These are phyloP conservation scores for Melanitta fusca DNA, from an alignment of 2,797 vertebrate genomes.

Conservation along the genomic window DNA sequence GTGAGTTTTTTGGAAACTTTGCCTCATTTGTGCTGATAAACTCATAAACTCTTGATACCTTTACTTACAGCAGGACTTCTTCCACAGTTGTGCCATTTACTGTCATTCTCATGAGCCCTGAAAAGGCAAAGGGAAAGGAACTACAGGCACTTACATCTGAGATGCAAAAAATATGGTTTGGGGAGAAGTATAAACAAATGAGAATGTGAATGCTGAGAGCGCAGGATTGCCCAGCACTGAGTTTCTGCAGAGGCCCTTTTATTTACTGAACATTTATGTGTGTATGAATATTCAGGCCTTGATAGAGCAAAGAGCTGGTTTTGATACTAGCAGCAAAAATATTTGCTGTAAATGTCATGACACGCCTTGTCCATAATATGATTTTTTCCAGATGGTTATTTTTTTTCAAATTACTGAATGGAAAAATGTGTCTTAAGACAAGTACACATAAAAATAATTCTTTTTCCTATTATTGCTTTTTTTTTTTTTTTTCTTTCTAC, in stretches of 20 bases:
- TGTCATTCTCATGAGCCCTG: constrained; percentile 65
- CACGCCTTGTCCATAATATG: constrained; percentile 81
- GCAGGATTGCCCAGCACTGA: constrained; percentile 35
- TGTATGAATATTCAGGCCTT: constrained; percentile 68
- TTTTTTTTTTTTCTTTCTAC: constrained; percentile 26
- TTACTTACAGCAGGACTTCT: constrained; percentile 74
- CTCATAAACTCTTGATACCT: constrained; percentile 67
- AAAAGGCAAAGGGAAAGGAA: constrained; percentile 63
- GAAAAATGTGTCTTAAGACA: constrained; percentile 80
- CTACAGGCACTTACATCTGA: constrained; percentile 50
- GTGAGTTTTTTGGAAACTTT: constrained; percentile 77
- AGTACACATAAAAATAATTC: constrained; percentile 77
- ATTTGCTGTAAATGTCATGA: constrained; percentile 85
- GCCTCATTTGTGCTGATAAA: constrained; percentile 69
- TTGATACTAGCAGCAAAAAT: constrained; percentile 82
- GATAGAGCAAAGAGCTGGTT: constrained; percentile 75
- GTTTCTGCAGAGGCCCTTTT: constrained; percentile 72
- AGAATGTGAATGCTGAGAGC: constrained; percentile 54
- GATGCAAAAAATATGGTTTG: constrained; percentile 66
- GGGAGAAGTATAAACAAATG: constrained; percentile 71
- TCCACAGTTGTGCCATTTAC: constrained; percentile 39
- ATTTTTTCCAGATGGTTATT: constrained; percentile 85
- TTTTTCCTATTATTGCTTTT: constrained; percentile 76
- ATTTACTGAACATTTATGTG: constrained; percentile 76
- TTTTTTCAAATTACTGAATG: constrained; percentile 81